phyloP scores from a whole-genome alignment of 2,797 vertebrate species.

The Sebastes oblongus region DNA sequence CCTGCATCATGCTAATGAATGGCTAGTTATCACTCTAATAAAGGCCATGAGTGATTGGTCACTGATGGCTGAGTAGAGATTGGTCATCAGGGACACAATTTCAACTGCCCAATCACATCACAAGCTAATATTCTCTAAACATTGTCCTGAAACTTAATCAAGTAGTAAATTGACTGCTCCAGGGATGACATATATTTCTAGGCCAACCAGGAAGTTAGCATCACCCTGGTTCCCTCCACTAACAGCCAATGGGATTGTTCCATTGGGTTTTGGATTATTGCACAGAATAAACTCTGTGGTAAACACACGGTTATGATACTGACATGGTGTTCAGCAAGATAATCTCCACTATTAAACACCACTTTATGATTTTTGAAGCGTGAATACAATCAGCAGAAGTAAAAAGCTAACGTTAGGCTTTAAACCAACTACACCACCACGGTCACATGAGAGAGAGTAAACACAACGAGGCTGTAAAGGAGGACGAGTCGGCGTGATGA shows the following conservation, averaged over 20 bases:
- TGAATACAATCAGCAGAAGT: background rate
- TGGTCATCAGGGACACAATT: background rate
- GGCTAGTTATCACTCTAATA: background rate
- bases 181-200: too few relatives aligned
- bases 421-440: background rate
- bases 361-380: too few relatives aligned
- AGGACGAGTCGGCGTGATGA: too few relatives aligned
- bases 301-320: background rate
- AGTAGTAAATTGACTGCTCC: background rate
- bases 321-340: background rate
- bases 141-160: background rate
- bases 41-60: background rate
- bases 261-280: too few relatives aligned
- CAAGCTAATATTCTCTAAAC: background rate
- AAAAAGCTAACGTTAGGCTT: background rate
- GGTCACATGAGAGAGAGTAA: too few relatives aligned
- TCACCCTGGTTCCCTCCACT: background rate
- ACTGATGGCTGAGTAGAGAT: background rate
- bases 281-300: too few relatives aligned
- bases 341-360: background rate
- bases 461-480: too few relatives aligned
- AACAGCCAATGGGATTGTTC: too few relatives aligned
- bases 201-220: background rate
- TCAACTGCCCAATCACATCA: background rate
- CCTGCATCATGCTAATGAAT: background rate